These are phyloP conservation scores for Papilio gigon DNA, from an alignment of 2,888 invertebrate species.

Conservation along the genomic window DNA sequence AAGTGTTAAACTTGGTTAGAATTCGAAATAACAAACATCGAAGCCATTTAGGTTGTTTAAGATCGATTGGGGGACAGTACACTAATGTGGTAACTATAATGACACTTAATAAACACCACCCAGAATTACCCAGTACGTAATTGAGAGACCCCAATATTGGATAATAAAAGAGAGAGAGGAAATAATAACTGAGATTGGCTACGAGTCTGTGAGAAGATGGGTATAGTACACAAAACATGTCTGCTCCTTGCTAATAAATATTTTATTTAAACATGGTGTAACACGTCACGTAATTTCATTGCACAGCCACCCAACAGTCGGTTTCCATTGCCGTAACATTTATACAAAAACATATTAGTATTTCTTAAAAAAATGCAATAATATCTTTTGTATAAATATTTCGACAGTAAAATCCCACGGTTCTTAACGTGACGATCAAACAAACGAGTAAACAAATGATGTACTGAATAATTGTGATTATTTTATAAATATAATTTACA, in stretches of 20 bases:
- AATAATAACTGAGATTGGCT: not conserved
- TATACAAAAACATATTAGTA: not conserved
- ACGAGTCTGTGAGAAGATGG: not conserved
- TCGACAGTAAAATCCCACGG: not conserved
- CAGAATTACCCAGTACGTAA: not conserved
- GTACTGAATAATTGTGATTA: slow-evolving; percentile 4
- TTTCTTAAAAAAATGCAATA: not conserved
- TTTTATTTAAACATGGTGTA: not conserved
- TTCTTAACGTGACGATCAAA: slow-evolving; percentile 11
- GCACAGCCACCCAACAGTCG: not conserved
- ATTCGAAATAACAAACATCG: too few species aligned
- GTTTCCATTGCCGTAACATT: not conserved
- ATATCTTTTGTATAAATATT: not conserved
- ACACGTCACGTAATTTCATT: not conserved
- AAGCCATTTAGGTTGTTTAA: too few species aligned
- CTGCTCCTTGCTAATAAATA: slow-evolving; percentile 2
- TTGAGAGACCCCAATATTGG: not conserved
- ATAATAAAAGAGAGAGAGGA: not conserved
- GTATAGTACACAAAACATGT: not conserved
- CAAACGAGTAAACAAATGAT: not conserved
- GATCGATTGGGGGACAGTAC: too few species aligned
- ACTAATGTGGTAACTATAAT: too few species aligned
- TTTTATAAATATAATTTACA: slow-evolving; percentile 12
- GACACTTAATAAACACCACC: too few species aligned
- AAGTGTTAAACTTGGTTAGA: too few species aligned